Base-by-base conservation (phyloP, 2,888 invertebrate genomes). In the Lacanobia wlatinum region DNA sequence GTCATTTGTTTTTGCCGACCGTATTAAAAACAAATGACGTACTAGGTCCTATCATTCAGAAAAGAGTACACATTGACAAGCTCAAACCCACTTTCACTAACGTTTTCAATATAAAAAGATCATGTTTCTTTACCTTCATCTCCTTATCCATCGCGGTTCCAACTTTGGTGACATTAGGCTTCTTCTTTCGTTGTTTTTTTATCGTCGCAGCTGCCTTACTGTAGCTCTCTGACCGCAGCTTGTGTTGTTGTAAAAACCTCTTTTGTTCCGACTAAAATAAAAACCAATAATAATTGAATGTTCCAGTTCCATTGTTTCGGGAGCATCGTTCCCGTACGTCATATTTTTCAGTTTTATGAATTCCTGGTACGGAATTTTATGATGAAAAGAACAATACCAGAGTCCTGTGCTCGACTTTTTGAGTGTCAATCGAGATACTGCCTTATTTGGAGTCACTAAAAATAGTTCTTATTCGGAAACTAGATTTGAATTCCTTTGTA, bases 211-310 rank as follows among this genome's bases (percentile, higher is more conserved):
- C 98, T 2, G 98, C 98, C 94, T 98, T 98, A 92, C 98, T 98
- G 96, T 98, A 98, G 79, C 98, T 98, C 90, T 99, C 99, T 73
- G 98, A 98, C 80, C 98, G 97, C 84, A 98, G 97, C 93, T 99
- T 99, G 96, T 99, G 99, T 95, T 98, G 98, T 93, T 99, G 98
- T 82, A 98, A 95, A 93, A 99, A 99, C 91, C 98, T 97, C 94
- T 99, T 99, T 94, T 99, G 99, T 93, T 99, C 98, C 83, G 98
- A 98, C 98, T 98, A 96, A 43, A 95, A 93, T 73, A 68, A 83
- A 81, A 60, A 73, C 28, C 21, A 58, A 50, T 67, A 58, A 50
- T 67, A 9, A 81, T 66, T 75, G 66, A 75, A 63, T 61, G 56
- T 55, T 28, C 53, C 48, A 74, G 3, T 63, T 64, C 73, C 64